Percentiles rank a stretch among this genome's conserved stretches.
Evolutionary conservation across 2,113 vertebrate genomes (phyloP).

Genomic region (Lampris incognitus): DNA sequence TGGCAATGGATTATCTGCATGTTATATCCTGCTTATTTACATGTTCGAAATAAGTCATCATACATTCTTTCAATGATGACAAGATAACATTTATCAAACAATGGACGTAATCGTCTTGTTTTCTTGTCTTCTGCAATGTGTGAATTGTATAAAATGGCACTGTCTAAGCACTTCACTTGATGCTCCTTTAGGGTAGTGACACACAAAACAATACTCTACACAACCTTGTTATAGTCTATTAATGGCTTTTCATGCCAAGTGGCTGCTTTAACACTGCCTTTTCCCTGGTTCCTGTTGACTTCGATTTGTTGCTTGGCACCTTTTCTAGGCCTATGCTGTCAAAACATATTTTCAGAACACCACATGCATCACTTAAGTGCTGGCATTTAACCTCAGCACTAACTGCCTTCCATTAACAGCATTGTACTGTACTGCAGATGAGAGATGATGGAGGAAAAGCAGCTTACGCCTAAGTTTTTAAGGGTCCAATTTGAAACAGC

Average conservation of each 20-base stretch:
- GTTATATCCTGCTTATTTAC: too few relatives aligned
- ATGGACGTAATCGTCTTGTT: slow-evolving; percentile 39
- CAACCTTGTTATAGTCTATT: slow-evolving; percentile 66
- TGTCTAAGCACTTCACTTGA: slow-evolving; percentile 43
- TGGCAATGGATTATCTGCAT: too few relatives aligned
- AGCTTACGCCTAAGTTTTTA: background rate
- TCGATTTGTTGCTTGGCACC: slow-evolving; percentile 46
- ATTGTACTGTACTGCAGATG: slow-evolving; percentile 15
- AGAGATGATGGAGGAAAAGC: slow-evolving; percentile 17
- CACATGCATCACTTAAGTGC: slow-evolving; percentile 27
- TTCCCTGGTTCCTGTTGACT: slow-evolving; percentile 52
- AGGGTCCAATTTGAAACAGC: too few relatives aligned
- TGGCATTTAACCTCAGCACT: slow-evolving; percentile 49
- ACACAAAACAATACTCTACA: slow-evolving; percentile 41
- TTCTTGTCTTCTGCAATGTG: slow-evolving; percentile 24
- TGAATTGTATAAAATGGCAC: slow-evolving; percentile 36
- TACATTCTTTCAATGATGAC: too few relatives aligned
- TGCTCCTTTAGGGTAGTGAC: slow-evolving; percentile 59
- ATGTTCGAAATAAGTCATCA: too few relatives aligned
- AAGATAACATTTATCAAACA: slow-evolving; percentile 1
- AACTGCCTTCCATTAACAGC: slow-evolving; percentile 29
- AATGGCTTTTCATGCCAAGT: slow-evolving; percentile 64
- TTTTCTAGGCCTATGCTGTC: slow-evolving; percentile 49
- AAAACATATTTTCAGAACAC: slow-evolving; percentile 53
- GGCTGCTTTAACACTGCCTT: slow-evolving; percentile 41